These are phyloP conservation scores for Gobio occitaniae DNA, from an alignment of 2,797 vertebrate species.

Conservation along the genomic window DNA sequence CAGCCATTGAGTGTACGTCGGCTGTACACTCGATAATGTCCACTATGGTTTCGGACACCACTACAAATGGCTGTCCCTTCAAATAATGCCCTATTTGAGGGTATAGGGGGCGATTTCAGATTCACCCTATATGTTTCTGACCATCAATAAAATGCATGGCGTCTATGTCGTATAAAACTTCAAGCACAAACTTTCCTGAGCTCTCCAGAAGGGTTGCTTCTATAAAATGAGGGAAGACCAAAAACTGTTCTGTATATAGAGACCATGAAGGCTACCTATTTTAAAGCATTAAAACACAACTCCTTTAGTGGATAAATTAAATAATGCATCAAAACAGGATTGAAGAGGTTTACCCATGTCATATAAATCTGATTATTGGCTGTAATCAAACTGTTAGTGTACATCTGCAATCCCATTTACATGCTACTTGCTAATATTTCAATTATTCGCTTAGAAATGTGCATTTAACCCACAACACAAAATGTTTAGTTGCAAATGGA, in stretches of 20 bases:
- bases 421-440: neutral
- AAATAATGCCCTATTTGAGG: too few relatives aligned
- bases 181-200: neutral
- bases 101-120: too few relatives aligned
- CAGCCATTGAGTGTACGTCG: too few relatives aligned
- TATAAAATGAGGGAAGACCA: neutral
- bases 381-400: neutral
- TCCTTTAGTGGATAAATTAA: neutral
- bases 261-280: neutral
- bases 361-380: neutral
- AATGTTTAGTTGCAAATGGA: neutral
- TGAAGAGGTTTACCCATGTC: neutral
- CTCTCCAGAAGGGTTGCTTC: neutral
- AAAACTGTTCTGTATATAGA: neutral
- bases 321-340: neutral
- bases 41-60: too few relatives aligned
- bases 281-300: neutral
- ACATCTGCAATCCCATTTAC: neutral
- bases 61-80: too few relatives aligned
- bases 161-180: neutral
- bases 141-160: neutral
- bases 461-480: neutral
- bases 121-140: neutral
- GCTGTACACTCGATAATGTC: too few relatives aligned
- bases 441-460: neutral